These are phyloP conservation scores for Teleogryllus oceanicus DNA, from an alignment of 2,888 invertebrate species.

Conservation along the genomic window DNA sequence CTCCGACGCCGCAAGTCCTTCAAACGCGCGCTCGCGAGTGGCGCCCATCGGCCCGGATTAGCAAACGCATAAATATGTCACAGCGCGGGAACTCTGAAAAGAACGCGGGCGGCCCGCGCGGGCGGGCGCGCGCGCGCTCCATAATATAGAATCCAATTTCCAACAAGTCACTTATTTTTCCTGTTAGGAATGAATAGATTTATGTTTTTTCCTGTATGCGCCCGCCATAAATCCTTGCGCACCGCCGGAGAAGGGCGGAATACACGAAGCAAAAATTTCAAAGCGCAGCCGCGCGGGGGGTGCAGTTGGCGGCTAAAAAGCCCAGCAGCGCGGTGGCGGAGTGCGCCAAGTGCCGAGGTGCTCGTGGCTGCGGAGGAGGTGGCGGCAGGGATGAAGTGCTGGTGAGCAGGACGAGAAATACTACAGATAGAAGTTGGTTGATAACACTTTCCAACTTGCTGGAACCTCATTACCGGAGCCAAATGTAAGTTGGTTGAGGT, in stretches of 20 bases:
- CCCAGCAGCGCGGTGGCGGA: too few species aligned
- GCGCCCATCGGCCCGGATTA: neutral
- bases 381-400: too few species aligned
- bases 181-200: constrained; percentile 18
- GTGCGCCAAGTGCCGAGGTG: too few species aligned
- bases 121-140: neutral
- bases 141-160: constrained; percentile 18
- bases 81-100: neutral
- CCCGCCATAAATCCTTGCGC: neutral
- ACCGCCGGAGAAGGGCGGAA: constrained; percentile 5
- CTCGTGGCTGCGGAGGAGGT: too few species aligned
- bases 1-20: neutral
- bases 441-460: too few species aligned
- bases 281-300: neutral
- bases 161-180: constrained; percentile 18
- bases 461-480: too few species aligned
- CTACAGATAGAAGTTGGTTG: too few species aligned
- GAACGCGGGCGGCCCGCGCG: neutral
- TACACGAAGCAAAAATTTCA: constrained; percentile 1
- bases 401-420: too few species aligned
- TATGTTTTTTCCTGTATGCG: constrained; percentile 18
- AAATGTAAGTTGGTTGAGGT: too few species aligned
- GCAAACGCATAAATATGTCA: constrained; percentile 5
- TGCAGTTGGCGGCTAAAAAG: too few species aligned
- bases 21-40: neutral